Conservation (phyloP, 2,888 invertebrate genomes). For the Argyra leucocephala region DNA sequence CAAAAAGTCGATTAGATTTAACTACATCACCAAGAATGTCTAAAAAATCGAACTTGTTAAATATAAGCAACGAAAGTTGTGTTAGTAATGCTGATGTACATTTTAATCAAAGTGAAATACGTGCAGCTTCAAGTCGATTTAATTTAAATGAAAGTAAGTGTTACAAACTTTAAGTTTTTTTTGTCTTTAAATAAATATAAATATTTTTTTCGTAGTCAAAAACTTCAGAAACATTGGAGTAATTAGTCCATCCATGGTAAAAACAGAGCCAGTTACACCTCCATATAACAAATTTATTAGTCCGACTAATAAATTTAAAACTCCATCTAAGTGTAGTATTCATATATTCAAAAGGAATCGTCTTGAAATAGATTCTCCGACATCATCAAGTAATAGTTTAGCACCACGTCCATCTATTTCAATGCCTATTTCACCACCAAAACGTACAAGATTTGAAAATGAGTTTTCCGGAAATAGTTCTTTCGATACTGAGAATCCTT, state of each 20-base stretch:
- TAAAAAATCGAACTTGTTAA: slow-evolving; percentile 28
- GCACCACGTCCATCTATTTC: slow-evolving; percentile 6
- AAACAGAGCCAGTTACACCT: slow-evolving; percentile 15
- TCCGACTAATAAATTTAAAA: slow-evolving; percentile 15
- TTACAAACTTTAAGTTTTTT: too few species aligned
- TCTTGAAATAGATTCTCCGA: slow-evolving; percentile 22
- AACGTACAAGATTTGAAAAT: slow-evolving; percentile 33
- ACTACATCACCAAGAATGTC: slow-evolving; percentile 12
- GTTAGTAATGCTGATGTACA: slow-evolving; percentile 31
- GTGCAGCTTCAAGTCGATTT: slow-evolving; percentile 42
- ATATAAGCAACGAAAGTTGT: slow-evolving; percentile 26
- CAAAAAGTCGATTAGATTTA: slow-evolving; percentile 16
- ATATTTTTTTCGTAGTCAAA: slow-evolving; percentile 19
- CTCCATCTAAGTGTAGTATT: slow-evolving; percentile 25
- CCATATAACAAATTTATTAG: neutral
- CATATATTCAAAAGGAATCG: slow-evolving; percentile 15
- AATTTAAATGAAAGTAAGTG: slow-evolving; percentile 35
- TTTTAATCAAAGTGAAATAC: slow-evolving; percentile 41
- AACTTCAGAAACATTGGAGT: slow-evolving; percentile 26
- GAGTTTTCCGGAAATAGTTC: slow-evolving; percentile 13
- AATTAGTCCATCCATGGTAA: slow-evolving; percentile 4
- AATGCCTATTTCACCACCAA: slow-evolving; percentile 37
- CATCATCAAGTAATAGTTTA: slow-evolving; percentile 12
- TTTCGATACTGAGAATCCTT: too few species aligned
- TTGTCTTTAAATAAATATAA: neutral